Percentiles rank a stretch among this genome's conserved stretches.
Evolutionary conservation across 2,888 invertebrate genomes (phyloP).

Genomic region (Balanococcus diminutus): DNA sequence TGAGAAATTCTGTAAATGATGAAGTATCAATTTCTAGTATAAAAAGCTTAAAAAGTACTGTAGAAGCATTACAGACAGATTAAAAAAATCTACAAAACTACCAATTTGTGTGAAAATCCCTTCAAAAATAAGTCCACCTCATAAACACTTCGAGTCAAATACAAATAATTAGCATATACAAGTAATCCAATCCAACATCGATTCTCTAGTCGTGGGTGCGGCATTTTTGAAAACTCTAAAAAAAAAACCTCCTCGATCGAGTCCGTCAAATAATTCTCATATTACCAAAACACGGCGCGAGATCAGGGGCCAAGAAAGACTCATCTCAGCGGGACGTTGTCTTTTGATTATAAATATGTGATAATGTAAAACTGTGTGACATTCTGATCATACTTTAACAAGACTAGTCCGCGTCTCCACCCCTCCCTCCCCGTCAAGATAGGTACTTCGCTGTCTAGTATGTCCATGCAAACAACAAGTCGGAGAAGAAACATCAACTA

Average conservation of each 20-base stretch:
- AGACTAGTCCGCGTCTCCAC: neutral
- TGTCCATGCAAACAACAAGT: neutral
- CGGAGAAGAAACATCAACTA: conserved; percentile 27
- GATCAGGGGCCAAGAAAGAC: neutral
- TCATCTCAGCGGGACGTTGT: conserved; percentile 49
- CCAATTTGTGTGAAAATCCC: too few species aligned
- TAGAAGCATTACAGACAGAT: too few species aligned
- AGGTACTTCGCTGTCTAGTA: neutral
- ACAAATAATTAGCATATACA: conserved; percentile 43
- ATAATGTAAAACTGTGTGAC: conserved; percentile 54
- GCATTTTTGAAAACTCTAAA: neutral
- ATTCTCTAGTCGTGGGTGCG: conserved; percentile 43
- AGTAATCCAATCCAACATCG: conserved; percentile 36
- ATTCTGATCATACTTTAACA: conserved; percentile 53
- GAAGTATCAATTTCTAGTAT: too few species aligned
- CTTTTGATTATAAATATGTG: conserved; percentile 45
- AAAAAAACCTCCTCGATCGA: conserved; percentile 38
- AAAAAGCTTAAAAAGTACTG: too few species aligned
- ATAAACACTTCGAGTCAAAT: conserved; percentile 18
- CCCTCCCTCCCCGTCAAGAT: too few species aligned
- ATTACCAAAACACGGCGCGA: conserved; percentile 1
- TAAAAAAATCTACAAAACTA: too few species aligned
- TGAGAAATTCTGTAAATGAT: too few species aligned
- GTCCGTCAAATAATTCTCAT: conserved; percentile 53
- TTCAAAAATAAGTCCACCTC: too few species aligned